Percentiles rank a stretch among this genome's conserved stretches.
Conservation (phyloP, 2,888 invertebrate genomes). For the Lasioglossum malachurum region DNA sequence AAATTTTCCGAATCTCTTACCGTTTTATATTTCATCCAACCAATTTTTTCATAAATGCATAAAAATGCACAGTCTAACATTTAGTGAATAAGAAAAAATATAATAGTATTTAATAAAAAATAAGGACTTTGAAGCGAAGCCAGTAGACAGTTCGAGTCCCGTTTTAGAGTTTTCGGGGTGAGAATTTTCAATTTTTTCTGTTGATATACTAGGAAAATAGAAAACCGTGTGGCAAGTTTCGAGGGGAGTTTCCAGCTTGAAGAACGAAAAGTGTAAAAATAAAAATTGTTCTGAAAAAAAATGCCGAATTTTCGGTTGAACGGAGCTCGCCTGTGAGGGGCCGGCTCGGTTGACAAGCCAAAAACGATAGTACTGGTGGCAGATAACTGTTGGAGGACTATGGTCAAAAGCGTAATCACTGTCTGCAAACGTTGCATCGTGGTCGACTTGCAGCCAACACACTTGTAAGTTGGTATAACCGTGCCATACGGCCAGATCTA, state of each 20-base stretch:
- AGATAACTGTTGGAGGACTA: neutral
- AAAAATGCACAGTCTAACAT: too few species aligned
- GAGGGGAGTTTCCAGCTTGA: neutral
- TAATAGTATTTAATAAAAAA: neutral
- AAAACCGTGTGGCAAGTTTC: neutral
- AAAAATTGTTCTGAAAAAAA: neutral
- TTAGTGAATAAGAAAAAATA: too few species aligned
- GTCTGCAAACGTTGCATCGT: neutral
- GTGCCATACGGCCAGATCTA: neutral
- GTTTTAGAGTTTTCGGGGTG: neutral
- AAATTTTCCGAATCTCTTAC: too few species aligned
- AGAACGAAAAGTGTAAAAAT: neutral
- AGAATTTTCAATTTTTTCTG: neutral
- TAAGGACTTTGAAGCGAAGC: neutral
- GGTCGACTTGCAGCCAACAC: neutral
- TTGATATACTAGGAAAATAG: neutral
- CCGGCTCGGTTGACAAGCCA: neutral
- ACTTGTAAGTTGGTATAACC: conserved; percentile 12
- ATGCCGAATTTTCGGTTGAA: neutral
- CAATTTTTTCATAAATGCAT: too few species aligned
- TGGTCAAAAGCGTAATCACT: conserved; percentile 1
- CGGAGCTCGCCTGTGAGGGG: neutral
- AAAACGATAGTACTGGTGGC: neutral
- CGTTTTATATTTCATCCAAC: too few species aligned
- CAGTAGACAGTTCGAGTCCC: neutral